Percentiles rank a stretch among this genome's conserved stretches.
Evolutionary conservation across 2,888 invertebrate genomes (phyloP).

Genomic region (Apamea anceps): DNA sequence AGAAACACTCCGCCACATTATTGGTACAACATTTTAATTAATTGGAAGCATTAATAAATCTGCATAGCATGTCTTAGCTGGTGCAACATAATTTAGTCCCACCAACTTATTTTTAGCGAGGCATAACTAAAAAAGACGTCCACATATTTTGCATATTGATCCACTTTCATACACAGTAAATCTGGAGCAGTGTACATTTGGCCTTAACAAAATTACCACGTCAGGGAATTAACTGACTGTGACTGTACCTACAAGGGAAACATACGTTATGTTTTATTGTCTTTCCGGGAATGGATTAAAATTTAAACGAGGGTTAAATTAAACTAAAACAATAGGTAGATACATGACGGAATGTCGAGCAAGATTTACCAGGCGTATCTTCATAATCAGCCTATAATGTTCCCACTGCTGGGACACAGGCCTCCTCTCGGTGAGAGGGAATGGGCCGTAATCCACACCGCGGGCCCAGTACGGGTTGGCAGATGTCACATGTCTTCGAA

Average conservation of each 20-base stretch:
- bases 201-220: constrained; percentile 65
- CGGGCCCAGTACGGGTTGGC: too few relatives aligned
- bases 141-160: constrained; percentile 22
- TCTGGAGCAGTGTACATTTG: constrained; percentile 21
- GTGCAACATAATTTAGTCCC: constrained; percentile 17
- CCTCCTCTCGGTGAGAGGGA: too few relatives aligned
- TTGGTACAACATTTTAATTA: constrained; percentile 14
- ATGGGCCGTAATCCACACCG: too few relatives aligned
- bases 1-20: neutral
- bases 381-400: too few relatives aligned
- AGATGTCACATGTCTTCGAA: too few relatives aligned
- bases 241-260: constrained; percentile 63
- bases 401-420: too few relatives aligned
- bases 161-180: constrained; percentile 22
- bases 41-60: constrained; percentile 30
- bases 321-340: constrained; percentile 11
- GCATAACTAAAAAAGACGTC: constrained; percentile 8
- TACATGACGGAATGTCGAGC: neutral
- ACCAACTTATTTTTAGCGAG: constrained; percentile 1
- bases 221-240: constrained; percentile 71
- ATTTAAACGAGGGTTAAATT: constrained; percentile 51
- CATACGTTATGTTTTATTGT: constrained; percentile 57
- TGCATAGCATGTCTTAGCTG: constrained; percentile 12
- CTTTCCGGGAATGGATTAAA: constrained; percentile 63
- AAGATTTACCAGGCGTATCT: constrained; percentile 1